Conservation (phyloP, 2,888 invertebrate genomes). For the Empis livida region DNA sequence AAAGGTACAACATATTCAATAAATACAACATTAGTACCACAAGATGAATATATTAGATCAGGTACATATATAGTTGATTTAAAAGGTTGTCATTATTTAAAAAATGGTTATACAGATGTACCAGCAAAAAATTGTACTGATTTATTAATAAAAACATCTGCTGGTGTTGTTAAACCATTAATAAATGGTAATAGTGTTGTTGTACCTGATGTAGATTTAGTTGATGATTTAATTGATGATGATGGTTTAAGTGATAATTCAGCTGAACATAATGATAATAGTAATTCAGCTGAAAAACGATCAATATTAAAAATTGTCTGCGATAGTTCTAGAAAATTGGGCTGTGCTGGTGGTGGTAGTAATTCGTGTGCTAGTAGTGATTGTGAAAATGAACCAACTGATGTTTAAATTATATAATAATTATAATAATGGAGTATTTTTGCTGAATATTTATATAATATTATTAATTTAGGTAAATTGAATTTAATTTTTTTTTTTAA, state of each 20-base stretch:
- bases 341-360: slow-evolving; percentile 18
- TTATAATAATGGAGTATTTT: no score
- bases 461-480: no score
- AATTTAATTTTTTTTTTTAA: no score
- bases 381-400: slow-evolving; percentile 24
- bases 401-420: slow-evolving; percentile 20
- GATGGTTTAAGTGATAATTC: not conserved
- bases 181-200: not conserved
- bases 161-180: no score
- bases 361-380: slow-evolving; percentile 26
- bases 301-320: slow-evolving; percentile 31
- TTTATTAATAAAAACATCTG: not conserved
- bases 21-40: slow-evolving; percentile 31
- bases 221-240: not conserved
- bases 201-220: slow-evolving; percentile 1
- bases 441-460: no score
- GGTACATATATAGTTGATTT: slow-evolving; percentile 11
- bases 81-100: slow-evolving; percentile 10
- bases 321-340: slow-evolving; percentile 30
- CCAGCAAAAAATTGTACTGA: not conserved
- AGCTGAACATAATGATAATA: not conserved
- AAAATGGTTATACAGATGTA: slow-evolving; percentile 2
- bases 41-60: slow-evolving; percentile 2
- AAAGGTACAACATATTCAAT: slow-evolving; percentile 32
- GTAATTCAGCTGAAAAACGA: slow-evolving; percentile 12